Conservation (phyloP, 2,797 vertebrate genomes). For the Cryptoprocta ferox region DNA sequence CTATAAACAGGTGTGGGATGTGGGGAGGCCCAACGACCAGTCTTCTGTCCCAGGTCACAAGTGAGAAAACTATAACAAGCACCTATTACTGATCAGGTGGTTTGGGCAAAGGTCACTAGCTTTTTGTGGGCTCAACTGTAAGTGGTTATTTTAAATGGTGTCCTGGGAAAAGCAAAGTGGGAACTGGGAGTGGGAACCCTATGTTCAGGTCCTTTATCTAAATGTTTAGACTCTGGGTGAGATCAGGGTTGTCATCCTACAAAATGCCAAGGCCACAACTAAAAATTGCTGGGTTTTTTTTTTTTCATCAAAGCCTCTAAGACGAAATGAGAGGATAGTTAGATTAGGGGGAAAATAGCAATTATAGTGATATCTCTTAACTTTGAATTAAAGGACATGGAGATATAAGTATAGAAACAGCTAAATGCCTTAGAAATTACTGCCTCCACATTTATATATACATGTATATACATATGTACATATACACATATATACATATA, state of each 20-base stretch:
- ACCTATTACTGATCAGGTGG: neutral
- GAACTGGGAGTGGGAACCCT: neutral
- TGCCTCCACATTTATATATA: neutral
- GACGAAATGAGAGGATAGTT: neutral
- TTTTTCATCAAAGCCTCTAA: neutral
- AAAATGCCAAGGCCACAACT: neutral
- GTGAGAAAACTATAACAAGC: neutral
- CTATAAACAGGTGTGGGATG: neutral
- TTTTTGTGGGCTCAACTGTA: neutral
- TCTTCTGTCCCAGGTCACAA: neutral
- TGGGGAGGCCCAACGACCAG: neutral
- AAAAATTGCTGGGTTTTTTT: neutral
- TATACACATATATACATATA: too few species aligned
- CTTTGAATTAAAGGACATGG: neutral
- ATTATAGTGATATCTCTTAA: neutral
- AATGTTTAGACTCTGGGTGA: neutral
- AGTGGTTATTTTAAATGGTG: neutral
- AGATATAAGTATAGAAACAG: neutral
- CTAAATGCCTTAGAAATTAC: neutral
- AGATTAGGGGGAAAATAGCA: neutral
- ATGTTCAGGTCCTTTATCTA: neutral
- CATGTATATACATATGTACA: neutral
- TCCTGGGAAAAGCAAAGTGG: neutral
- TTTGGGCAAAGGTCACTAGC: neutral
- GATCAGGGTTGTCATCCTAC: neutral